Evolutionary conservation across 2,888 invertebrate species (phyloP), one percentile per base, ranked within the genome.

Genomic region (Erebia aethiops): DNA sequence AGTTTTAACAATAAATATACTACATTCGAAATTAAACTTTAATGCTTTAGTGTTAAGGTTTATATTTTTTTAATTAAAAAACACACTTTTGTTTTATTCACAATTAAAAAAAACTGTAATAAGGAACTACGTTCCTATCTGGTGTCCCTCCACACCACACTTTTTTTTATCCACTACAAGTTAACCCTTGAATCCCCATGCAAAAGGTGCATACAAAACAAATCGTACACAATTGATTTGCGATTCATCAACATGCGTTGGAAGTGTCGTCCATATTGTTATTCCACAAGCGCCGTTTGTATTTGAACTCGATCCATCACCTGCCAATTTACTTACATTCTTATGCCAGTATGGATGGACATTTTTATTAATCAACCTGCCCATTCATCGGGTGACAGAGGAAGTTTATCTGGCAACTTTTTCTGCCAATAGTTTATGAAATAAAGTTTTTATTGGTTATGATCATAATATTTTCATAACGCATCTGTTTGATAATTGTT

Each of bases 311-410:
- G 73, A 74, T 76, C 70, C 74, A 77, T 77, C 77, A 77, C 76
- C 75, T 74, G 76, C 74, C 77, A 76, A 78, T 78, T 76, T 78
- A 77, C 77, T 77, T 76, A 76, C 74, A 74, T 75, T 76, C 76
- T 73, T 76, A 74, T 74, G 76, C 74, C 76, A 71, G 69, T 70
- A 71, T 61, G 75, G 75, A 74, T 77, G 69, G 74, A 75, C 71
- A 74, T 76, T 76, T 76, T 76, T 76, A 76, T 76, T 75, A 74
- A 76, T 75, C 72, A 74, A 73, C 69, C 65, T 60, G 57, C 60
- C 57, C 69, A 74, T 74, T 74, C 74, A 70, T 46, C 66, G 61
- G 61, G 61, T 65, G 69, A 72, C 70, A 71, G 73, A 65, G 68
- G 69, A 73, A 73, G 69, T 72, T 71, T 71, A 64, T 60, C 64